These are phyloP conservation scores for Ctenopoma multispine DNA, from an alignment of 2,797 vertebrate genomes.

Conservation along the genomic window DNA sequence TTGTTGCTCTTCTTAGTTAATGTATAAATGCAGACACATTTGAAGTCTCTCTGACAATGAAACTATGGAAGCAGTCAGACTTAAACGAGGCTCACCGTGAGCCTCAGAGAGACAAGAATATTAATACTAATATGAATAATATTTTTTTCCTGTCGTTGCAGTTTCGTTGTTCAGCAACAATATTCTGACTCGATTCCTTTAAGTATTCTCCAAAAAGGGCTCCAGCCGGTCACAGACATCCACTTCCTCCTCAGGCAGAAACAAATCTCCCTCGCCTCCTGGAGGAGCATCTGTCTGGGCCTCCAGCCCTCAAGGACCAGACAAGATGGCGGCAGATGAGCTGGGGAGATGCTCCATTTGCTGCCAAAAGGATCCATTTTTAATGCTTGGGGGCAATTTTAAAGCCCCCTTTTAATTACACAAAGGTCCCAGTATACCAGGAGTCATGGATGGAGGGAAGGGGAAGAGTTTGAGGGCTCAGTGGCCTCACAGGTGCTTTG, in stretches of 20 bases:
- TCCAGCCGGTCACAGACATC: constrained; percentile 16
- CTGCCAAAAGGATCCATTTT: constrained; percentile 71
- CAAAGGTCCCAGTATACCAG: constrained; percentile 50
- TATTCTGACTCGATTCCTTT: neutral
- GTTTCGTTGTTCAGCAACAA: constrained; percentile 2
- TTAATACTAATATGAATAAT: no score
- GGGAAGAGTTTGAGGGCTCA: constrained; percentile 25
- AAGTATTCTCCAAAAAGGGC: constrained; percentile 11
- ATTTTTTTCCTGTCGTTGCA: neutral
- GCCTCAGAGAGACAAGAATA: no score
- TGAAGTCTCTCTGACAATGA: no score
- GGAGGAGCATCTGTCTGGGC: constrained; percentile 71
- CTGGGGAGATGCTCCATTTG: constrained; percentile 61
- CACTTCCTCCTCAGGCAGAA: constrained; percentile 30
- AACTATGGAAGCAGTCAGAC: no score
- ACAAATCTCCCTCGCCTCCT: constrained; percentile 38
- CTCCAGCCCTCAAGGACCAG: constrained; percentile 46
- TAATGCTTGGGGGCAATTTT: constrained; percentile 68
- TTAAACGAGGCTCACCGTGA: no score
- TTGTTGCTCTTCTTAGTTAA: no score
- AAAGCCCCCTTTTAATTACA: constrained; percentile 70
- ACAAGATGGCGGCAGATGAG: constrained; percentile 51
- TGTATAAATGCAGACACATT: no score
- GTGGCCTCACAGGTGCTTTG: constrained; percentile 26
- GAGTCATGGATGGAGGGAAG: constrained; percentile 51